A percentile compares a stretch with the other conserved stretches of the same genome.
Evolutionary conservation across 2,113 vertebrate genomes (phyloP).

Genomic region (Osmerus eperlanus): DNA sequence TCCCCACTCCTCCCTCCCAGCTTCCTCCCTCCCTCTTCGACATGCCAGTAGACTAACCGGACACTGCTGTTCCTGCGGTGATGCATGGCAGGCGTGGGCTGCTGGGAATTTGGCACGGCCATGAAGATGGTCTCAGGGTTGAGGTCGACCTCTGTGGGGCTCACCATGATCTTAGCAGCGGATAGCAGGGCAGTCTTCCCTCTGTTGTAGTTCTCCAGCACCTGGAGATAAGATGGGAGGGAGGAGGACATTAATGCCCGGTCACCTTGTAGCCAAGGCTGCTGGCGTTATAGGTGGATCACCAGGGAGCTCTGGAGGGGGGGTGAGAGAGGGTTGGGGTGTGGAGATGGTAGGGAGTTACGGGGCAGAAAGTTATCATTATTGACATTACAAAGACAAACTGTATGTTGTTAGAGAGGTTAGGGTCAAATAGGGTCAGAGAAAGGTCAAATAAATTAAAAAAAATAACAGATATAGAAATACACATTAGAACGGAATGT

Average conservation of each 20-base stretch:
- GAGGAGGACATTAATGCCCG: not conserved
- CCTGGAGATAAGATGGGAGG: conserved; percentile 66
- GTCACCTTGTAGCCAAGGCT: conserved; percentile 15
- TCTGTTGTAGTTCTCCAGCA: conserved; percentile 98
- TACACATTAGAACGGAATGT: too few relatives aligned
- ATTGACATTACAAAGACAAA: not conserved
- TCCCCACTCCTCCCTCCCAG: not conserved
- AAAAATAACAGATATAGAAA: not conserved
- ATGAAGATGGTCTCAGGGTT: conserved; percentile 89
- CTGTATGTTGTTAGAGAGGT: too few relatives aligned
- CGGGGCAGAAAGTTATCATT: not conserved
- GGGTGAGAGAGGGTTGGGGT: not conserved
- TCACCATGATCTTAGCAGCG: conserved; percentile 98
- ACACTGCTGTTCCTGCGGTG: conserved; percentile 89
- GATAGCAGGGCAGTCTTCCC: conserved; percentile 96
- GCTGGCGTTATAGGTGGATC: not conserved
- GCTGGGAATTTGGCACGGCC: conserved; percentile 67
- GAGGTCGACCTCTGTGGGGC: conserved; percentile 96
- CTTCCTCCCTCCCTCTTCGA: not conserved
- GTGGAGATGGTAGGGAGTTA: not conserved
- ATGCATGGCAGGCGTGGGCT: conserved; percentile 63
- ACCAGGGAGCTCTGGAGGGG: not conserved
- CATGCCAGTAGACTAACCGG: conserved; percentile 73
- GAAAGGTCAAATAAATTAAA: not conserved
- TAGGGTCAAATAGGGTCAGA: too few relatives aligned